phyloP scores from a whole-genome alignment of 2,888 invertebrate genomes.

The Oligia fasciuncula region DNA sequence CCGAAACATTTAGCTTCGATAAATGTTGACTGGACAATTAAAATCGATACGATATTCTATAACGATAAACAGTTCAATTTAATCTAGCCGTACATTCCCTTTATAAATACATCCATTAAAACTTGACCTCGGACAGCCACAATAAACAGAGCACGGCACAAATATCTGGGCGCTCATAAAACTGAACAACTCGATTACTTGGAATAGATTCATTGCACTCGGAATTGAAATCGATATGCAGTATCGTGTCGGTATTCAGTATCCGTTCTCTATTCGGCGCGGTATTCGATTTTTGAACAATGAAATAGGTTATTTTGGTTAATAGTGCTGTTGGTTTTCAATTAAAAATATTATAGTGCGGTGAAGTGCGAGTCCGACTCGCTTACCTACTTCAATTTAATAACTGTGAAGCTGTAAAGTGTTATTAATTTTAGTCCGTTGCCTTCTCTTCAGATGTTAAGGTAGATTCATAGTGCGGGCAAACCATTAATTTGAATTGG shows the following conservation, averaged over 20 bases:
- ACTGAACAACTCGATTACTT: slow-evolving; percentile 54
- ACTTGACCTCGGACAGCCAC: slow-evolving; percentile 50
- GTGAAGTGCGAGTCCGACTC: slow-evolving; percentile 6
- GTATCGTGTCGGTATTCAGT: slow-evolving; percentile 32
- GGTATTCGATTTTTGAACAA: slow-evolving; percentile 22
- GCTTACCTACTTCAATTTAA: not conserved
- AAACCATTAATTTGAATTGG: not conserved
- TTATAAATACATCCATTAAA: slow-evolving; percentile 59
- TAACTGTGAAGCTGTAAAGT: slow-evolving; percentile 5
- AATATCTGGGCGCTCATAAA: slow-evolving; percentile 55
- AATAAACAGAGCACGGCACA: slow-evolving; percentile 51
- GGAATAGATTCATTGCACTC: slow-evolving; percentile 53
- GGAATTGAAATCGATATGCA: slow-evolving; percentile 46
- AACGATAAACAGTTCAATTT: slow-evolving; percentile 36
- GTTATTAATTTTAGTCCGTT: slow-evolving; percentile 12
- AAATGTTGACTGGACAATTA: slow-evolving; percentile 13
- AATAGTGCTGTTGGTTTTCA: slow-evolving; percentile 24
- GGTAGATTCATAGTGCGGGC: not conserved
- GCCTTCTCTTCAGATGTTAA: not conserved
- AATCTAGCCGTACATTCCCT: slow-evolving; percentile 26
- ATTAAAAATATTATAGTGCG: slow-evolving; percentile 10
- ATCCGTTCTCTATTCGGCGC: slow-evolving; percentile 1
- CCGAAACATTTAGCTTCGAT: slow-evolving; percentile 17
- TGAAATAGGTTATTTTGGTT: not conserved
- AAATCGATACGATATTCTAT: slow-evolving; percentile 31